Conservation (phyloP, 1,140 invertebrate genomes). For the Sogatella furcifera region DNA sequence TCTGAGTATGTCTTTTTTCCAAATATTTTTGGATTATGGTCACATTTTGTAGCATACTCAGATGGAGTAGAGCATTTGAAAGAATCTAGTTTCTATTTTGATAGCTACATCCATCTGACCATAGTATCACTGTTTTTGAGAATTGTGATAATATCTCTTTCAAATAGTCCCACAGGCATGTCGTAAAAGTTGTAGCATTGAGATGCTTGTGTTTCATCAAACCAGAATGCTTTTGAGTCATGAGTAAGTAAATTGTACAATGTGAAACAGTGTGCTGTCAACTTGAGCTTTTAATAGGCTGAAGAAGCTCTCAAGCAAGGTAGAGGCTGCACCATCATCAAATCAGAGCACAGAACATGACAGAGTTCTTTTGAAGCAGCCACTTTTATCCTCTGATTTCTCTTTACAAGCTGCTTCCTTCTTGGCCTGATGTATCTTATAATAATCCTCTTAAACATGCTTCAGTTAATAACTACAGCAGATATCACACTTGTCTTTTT, state of each 20-base stretch:
- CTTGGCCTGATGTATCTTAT: neutral
- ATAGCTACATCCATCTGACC: constrained; percentile 26
- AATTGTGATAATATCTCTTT: no score
- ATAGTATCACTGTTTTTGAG: constrained; percentile 21
- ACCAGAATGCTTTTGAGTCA: constrained; percentile 1
- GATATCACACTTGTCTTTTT: no score
- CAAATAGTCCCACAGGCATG: neutral
- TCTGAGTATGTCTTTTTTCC: constrained; percentile 32
- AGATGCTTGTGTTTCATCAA: constrained; percentile 1
- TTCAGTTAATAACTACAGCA: neutral
- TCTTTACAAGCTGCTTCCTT: neutral
- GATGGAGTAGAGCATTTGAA: constrained; percentile 26
- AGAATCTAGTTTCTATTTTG: constrained; percentile 30
- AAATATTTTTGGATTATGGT: constrained; percentile 32
- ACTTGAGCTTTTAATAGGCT: neutral
- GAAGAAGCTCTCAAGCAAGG: neutral
- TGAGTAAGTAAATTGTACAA: neutral
- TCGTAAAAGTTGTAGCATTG: constrained; percentile 1
- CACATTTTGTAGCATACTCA: constrained; percentile 21
- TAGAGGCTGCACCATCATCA: constrained; percentile 4
- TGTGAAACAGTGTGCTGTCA: constrained; percentile 2
- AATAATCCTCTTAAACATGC: neutral
- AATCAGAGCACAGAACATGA: constrained; percentile 4
- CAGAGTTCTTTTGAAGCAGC: neutral
- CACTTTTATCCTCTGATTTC: neutral